Conservation (phyloP, 2,797 vertebrate genomes). For the Sphaeramia orbicularis region DNA sequence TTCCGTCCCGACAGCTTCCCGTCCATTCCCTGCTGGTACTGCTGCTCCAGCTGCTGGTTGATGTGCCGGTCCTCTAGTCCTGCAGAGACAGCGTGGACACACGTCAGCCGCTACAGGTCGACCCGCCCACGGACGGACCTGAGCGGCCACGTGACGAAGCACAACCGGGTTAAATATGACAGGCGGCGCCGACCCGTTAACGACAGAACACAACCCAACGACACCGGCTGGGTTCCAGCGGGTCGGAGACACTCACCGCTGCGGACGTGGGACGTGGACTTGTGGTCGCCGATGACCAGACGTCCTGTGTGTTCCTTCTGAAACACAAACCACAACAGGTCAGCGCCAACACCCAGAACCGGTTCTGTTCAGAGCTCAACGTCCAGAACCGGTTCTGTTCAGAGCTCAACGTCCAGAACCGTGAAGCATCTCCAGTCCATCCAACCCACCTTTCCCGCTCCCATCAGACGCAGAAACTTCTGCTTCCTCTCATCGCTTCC, state of each 20-base stretch:
- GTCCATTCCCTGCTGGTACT: constrained; percentile 96
- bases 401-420: too few relatives aligned
- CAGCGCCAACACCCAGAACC: too few relatives aligned
- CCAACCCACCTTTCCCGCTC: constrained; percentile 91
- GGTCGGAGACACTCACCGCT: constrained; percentile 87
- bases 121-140: constrained; percentile 61
- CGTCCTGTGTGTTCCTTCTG: constrained; percentile 96
- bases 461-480: constrained; percentile 96
- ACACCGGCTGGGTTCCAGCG: background rate
- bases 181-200: too few relatives aligned
- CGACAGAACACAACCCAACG: too few relatives aligned
- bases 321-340: constrained; percentile 7
- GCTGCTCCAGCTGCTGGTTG: constrained; percentile 92
- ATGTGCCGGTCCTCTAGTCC: constrained; percentile 94
- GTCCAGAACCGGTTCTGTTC: too few relatives aligned
- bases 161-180: constrained; percentile 40
- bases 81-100: constrained; percentile 69
- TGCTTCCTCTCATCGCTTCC: constrained; percentile 94
- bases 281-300: constrained; percentile 97
- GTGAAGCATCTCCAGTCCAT: background rate
- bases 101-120: constrained; percentile 60
- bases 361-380: too few relatives aligned
- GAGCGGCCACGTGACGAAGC: constrained; percentile 41
- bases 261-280: constrained; percentile 95
- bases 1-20: constrained; percentile 93